Evolutionary conservation across 1,140 invertebrate genomes (phyloP).

Genomic region (Drosophila lacteicornis): DNA sequence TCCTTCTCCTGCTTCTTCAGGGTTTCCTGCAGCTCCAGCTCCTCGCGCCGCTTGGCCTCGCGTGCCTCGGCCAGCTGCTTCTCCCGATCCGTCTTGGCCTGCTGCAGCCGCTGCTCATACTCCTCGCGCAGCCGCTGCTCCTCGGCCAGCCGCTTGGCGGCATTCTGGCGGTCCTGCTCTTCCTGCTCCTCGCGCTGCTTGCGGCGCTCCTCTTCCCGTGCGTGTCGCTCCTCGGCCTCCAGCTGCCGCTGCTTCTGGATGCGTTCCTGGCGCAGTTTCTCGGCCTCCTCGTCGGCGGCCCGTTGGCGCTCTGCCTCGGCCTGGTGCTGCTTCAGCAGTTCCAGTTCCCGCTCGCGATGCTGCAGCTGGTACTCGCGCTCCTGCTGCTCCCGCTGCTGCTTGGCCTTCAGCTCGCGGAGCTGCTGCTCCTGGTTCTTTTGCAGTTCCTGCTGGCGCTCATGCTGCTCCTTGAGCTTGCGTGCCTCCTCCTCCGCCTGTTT

Average conservation of each 20-base stretch:
- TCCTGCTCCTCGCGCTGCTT: slow-evolving; percentile 59
- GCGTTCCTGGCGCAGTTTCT: slow-evolving; percentile 50
- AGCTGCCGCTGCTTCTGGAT: slow-evolving; percentile 56
- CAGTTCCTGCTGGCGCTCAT: slow-evolving; percentile 22
- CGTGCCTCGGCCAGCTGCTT: slow-evolving; percentile 62
- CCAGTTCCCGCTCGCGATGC: slow-evolving; percentile 45
- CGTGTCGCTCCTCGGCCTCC: slow-evolving; percentile 52
- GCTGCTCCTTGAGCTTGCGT: slow-evolving; percentile 13
- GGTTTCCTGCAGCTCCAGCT: slow-evolving; percentile 57
- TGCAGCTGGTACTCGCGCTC: slow-evolving; percentile 40
- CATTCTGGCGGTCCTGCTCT: slow-evolving; percentile 50
- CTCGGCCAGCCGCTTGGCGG: slow-evolving; percentile 54
- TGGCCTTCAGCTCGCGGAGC: slow-evolving; percentile 21
- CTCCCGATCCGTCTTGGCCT: slow-evolving; percentile 70
- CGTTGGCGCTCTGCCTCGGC: slow-evolving; percentile 49
- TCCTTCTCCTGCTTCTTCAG: slow-evolving; percentile 64
- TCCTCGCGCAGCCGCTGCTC: slow-evolving; percentile 64
- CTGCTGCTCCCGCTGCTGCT: slow-evolving; percentile 32
- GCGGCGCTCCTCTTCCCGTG: slow-evolving; percentile 54
- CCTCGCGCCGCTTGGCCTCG: slow-evolving; percentile 69
- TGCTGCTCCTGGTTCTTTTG: slow-evolving; percentile 38
- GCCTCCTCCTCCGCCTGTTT: slow-evolving; percentile 12
- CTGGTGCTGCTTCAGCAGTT: slow-evolving; percentile 51
- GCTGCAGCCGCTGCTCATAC: slow-evolving; percentile 55
- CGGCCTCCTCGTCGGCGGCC: slow-evolving; percentile 51